Evolutionary conservation across 2,113 vertebrate species (phyloP).

Genomic region (Hiodon tergisus): DNA sequence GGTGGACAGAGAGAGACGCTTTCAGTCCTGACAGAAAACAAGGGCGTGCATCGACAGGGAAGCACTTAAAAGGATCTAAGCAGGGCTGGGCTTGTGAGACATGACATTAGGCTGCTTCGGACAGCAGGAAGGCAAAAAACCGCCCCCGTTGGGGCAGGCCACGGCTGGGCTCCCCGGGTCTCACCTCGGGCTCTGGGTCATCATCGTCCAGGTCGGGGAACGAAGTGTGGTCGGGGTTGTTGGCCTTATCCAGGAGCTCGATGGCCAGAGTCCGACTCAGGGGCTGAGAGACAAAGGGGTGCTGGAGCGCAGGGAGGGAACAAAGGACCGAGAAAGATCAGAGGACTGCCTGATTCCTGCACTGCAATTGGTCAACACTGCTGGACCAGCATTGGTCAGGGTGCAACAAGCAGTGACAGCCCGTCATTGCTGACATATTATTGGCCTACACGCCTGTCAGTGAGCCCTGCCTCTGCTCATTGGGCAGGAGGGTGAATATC

Average conservation of each 20-base stretch:
- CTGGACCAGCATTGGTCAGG: no score
- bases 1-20: conserved; percentile 23
- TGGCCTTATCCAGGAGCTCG: conserved; percentile 92
- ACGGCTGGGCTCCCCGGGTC: not conserved
- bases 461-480: no score
- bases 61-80: no score
- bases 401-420: no score
- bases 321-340: conserved; percentile 7
- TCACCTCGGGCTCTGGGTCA: conserved; percentile 85
- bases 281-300: conserved; percentile 92
- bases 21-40: not conserved
- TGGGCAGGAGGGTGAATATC: not conserved
- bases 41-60: not conserved
- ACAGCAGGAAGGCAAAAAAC: not conserved
- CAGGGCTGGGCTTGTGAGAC: no score
- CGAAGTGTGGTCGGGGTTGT: conserved; percentile 90
- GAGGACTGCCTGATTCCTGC: not conserved
- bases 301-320: conserved; percentile 60
- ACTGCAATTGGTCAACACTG: not conserved
- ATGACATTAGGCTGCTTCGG: no score
- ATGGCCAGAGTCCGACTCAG: conserved; percentile 90
- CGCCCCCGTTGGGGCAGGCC: not conserved
- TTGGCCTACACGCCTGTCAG: not conserved
- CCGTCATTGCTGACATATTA: not conserved
- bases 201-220: conserved; percentile 93